Base-by-base conservation (phyloP, 2,113 vertebrate species). In the Myiopsitta monachus region DNA sequence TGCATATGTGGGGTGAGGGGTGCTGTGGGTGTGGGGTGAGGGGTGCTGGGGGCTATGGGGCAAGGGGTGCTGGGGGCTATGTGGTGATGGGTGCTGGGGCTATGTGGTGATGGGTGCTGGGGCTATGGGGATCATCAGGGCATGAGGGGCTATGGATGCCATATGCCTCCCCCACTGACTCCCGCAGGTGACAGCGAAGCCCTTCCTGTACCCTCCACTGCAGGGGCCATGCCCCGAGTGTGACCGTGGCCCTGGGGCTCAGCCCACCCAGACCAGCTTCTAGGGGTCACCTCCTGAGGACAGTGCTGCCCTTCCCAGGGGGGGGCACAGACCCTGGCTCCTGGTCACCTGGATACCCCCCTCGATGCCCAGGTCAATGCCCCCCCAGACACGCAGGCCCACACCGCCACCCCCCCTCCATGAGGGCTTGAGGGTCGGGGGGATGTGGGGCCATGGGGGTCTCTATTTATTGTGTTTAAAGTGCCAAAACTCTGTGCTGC, bases 281-380 rank as follows among this genome's bases (percentile, higher is more conserved):
- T 54, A 90, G 73, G 27, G 27, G 47, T 51, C 59, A 26, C 27
- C 21, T 33, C 55, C 30, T 23, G 5, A 64, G 84, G 74, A 91
- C 79, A 47, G 63, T 3, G 1, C 11, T 12, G 6, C 9, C 39
- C 26, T 33, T 27, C 27, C 1, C 14, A n/a, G 4, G 21, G 2
- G 24, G 19, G 15, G 14, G 14, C 72, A 23, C 1, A 10, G 70
- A 47, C 26, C 31, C 46, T 19, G 57, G 19, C 19, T n/a, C n/a
- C 1, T 0, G 33, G 62, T 33, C 44, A 16, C 23, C 27, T 0
- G 0, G 31, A 10, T 18, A 22, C 31, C 5, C 54, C 54, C 28
- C 7, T 19, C 18, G 3, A 21, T 55, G 3, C 8, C 63, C 14
- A 69, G 26, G 22, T 11, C 64, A 26, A 2, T 8, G 46, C 14